phyloP scores from a whole-genome alignment of 2,797 vertebrate species.

The Sebastes itinus region DNA sequence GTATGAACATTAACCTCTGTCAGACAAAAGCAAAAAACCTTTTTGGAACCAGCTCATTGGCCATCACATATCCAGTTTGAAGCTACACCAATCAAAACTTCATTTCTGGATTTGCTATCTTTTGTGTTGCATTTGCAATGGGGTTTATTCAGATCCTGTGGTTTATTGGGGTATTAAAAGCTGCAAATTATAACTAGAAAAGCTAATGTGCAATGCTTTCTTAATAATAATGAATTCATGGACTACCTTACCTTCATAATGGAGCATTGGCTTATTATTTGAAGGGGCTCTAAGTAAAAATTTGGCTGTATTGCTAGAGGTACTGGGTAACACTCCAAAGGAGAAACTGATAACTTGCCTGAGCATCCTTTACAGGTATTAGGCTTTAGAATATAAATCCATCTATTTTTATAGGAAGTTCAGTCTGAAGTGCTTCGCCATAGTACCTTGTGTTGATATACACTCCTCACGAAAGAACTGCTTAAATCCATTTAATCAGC shows the following conservation, averaged over 20 bases:
- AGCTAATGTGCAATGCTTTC: background rate
- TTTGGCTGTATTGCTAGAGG: background rate
- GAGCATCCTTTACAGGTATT: conserved; percentile 28
- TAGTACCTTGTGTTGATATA: conserved; percentile 35
- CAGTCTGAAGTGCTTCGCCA: conserved; percentile 5
- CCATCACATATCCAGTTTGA: background rate
- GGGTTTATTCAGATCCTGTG: background rate
- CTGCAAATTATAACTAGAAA: background rate
- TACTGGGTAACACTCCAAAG: background rate
- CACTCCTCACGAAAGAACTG: conserved; percentile 38
- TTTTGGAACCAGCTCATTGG: background rate
- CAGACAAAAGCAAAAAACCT: background rate
- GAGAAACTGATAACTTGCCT: conserved; percentile 8
- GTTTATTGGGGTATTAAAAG: background rate
- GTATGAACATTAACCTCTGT: background rate
- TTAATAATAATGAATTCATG: background rate
- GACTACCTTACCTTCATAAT: background rate
- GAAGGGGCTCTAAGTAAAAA: background rate
- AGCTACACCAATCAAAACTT: background rate
- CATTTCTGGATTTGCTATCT: background rate
- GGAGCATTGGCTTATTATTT: background rate
- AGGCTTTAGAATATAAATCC: conserved; percentile 37
- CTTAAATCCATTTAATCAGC: conserved; percentile 65
- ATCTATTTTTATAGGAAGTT: conserved; percentile 24
- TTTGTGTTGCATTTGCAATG: background rate